These are phyloP conservation scores for Watsonalla cultraria DNA, from an alignment of 2,888 invertebrate species.

Conservation along the genomic window DNA sequence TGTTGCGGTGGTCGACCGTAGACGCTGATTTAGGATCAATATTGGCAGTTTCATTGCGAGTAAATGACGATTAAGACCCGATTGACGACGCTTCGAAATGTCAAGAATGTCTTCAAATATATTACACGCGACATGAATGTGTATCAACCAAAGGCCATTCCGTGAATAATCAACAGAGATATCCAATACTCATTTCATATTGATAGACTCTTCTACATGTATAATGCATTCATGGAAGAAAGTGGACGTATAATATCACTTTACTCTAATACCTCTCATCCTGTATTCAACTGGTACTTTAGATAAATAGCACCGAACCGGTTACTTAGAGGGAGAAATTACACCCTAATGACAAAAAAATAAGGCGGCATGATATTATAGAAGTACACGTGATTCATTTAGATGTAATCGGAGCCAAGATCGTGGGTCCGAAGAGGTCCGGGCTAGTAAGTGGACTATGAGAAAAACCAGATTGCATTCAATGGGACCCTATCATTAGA, in stretches of 20 bases:
- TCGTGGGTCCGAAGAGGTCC: conserved; percentile 5
- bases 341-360: conserved; percentile 10
- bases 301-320: not conserved
- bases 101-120: no score
- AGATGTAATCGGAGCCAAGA: conserved; percentile 17
- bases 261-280: not conserved
- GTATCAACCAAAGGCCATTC: conserved; percentile 14
- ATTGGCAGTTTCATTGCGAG: conserved; percentile 25
- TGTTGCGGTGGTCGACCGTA: conserved; percentile 23
- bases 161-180: conserved; percentile 1
- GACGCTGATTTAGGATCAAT: conserved; percentile 30
- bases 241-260: not conserved
- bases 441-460: conserved; percentile 9
- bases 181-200: no score
- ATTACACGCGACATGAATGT: no score
- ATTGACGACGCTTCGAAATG: no score
- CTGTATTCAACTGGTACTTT: not conserved
- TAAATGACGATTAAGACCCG: conserved; percentile 17
- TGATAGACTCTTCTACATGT: not conserved
- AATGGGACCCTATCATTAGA: conserved; percentile 16
- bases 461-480: conserved; percentile 17
- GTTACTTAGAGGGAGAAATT: conserved; percentile 5
- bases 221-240: conserved; percentile 1
- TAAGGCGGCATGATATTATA: conserved; percentile 4
- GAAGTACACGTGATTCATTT: conserved; percentile 18